These are phyloP conservation scores for Papilio machaon DNA, from an alignment of 1,140 invertebrate genomes.

Conservation along the genomic window DNA sequence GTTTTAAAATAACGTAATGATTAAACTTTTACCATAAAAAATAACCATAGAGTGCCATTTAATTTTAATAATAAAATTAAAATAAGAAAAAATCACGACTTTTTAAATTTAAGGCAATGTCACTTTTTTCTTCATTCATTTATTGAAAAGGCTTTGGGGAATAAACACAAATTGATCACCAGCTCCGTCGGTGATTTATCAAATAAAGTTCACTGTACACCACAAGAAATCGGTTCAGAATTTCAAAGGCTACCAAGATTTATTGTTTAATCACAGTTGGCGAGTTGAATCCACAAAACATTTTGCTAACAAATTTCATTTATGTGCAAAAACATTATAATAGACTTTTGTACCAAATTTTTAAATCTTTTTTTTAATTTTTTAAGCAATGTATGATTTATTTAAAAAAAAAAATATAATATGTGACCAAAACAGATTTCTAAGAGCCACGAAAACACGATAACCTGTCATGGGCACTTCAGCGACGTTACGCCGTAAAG, in stretches of 20 bases:
- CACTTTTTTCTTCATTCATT: not conserved
- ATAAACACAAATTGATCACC: not conserved
- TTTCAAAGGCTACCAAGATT: not conserved
- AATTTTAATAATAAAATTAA: not conserved
- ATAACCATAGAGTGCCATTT: not conserved
- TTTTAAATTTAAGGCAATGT: not conserved
- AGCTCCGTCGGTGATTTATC: constrained; percentile 2
- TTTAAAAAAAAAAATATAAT: too few species aligned
- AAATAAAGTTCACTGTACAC: not conserved
- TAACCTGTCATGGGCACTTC: too few species aligned
- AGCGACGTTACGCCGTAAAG: too few species aligned
- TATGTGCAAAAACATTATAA: not conserved
- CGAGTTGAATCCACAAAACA: constrained; percentile 1
- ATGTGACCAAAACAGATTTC: too few species aligned
- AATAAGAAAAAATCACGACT: not conserved
- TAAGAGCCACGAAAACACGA: too few species aligned
- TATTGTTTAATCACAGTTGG: not conserved
- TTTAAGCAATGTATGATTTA: too few species aligned
- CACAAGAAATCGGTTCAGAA: not conserved
- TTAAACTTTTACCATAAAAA: not conserved
- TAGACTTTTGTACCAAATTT: too few species aligned
- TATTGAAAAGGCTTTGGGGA: not conserved
- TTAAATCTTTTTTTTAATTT: too few species aligned
- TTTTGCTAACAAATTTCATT: constrained; percentile 7
- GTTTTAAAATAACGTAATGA: constrained; percentile 18